Percentiles rank a stretch among this genome's conserved stretches.
Conservation (phyloP, 1,140 invertebrate genomes). For the Nautilus pompilius region DNA sequence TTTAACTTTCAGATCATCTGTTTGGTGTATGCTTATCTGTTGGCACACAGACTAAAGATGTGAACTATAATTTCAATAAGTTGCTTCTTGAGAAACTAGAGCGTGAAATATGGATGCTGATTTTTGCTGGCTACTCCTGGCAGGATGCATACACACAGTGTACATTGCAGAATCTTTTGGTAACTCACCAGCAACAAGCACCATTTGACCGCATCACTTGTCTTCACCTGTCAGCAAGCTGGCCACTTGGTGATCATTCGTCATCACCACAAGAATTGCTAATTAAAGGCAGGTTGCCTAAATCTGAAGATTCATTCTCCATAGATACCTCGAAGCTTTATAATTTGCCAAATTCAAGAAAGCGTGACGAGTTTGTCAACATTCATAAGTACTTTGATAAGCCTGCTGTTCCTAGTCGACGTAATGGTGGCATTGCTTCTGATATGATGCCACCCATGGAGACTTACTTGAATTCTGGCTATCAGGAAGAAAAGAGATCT, state of each 20-base stretch:
- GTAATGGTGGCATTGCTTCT: neutral
- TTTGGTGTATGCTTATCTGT: constrained; percentile 26
- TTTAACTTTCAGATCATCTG: constrained; percentile 28
- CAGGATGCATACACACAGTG: constrained; percentile 39
- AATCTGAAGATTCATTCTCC: neutral
- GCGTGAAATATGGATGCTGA: constrained; percentile 19
- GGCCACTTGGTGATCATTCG: neutral
- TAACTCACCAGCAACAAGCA: constrained; percentile 13
- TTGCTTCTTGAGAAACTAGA: constrained; percentile 18
- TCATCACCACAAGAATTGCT: neutral
- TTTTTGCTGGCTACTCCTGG: constrained; percentile 32
- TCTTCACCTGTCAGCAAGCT: neutral
- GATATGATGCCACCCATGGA: too few relatives aligned
- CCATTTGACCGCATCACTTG: neutral
- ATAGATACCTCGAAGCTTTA: neutral
- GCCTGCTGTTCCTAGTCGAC: constrained; percentile 9
- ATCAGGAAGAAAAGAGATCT: too few relatives aligned
- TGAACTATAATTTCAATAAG: neutral
- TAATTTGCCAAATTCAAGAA: constrained; percentile 21
- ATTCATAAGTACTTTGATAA: constrained; percentile 44
- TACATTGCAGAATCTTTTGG: constrained; percentile 31
- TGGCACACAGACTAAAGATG: neutral
- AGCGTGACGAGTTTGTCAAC: constrained; percentile 38
- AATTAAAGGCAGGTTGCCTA: neutral
- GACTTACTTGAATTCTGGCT: too few relatives aligned